Evolutionary conservation across 2,113 vertebrate genomes (phyloP).

Genomic region (Neofelis nebulosa): DNA sequence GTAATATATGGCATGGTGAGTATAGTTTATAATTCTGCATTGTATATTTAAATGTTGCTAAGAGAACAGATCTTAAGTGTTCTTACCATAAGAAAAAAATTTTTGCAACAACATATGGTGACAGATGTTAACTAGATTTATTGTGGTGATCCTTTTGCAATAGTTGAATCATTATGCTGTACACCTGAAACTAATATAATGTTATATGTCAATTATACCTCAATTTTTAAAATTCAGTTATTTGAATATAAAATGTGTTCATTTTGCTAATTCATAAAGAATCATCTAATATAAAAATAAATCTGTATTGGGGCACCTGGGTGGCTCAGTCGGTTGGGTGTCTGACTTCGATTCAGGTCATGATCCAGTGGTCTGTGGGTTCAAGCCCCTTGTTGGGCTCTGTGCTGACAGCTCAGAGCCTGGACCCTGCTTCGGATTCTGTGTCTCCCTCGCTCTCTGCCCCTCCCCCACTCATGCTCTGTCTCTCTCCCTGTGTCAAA

Average conservation of each 20-base stretch:
- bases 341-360: no score
- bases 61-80: not conserved
- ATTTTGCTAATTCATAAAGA: constrained; percentile 12
- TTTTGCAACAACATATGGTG: not conserved
- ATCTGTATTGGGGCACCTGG: not conserved
- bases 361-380: no score
- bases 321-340: no score
- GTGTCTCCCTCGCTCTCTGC: no score
- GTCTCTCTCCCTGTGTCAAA: no score
- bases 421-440: no score
- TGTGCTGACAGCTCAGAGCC: no score
- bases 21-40: not conserved
- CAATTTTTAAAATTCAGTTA: not conserved
- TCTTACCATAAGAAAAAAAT: not conserved
- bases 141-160: not conserved
- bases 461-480: no score
- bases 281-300: not conserved
- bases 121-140: not conserved
- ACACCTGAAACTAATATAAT: not conserved
- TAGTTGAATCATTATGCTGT: not conserved
- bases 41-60: not conserved
- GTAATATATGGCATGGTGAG: not conserved
- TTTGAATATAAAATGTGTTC: not conserved
- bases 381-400: no score
- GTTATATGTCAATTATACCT: not conserved